Percentiles rank a stretch among this genome's conserved stretches.
Evolutionary conservation across 2,888 invertebrate genomes (phyloP).

Genomic region (Tetanocera ferruginea): DNA sequence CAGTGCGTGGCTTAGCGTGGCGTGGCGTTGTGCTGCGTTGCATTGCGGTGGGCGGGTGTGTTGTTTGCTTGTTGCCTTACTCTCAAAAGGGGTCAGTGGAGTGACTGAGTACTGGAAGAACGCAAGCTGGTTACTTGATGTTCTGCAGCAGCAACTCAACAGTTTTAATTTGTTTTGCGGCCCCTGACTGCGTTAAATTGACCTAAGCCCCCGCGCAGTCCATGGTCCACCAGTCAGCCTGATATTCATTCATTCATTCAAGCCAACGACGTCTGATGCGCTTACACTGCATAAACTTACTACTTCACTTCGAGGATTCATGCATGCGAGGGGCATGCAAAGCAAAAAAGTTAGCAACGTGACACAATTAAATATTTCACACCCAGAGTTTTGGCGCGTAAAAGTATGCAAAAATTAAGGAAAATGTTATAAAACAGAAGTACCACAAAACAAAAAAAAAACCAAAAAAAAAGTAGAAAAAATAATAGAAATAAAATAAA

Average conservation of each 20-base stretch:
- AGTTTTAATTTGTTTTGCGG: conserved; percentile 22
- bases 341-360: conserved; percentile 24
- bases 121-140: not conserved
- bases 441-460: too few relatives aligned
- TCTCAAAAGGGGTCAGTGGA: not conserved
- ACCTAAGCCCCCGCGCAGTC: not conserved
- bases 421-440: not conserved
- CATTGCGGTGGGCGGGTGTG: not conserved
- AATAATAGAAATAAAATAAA: not conserved
- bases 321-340: not conserved
- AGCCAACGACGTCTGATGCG: not conserved
- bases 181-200: conserved; percentile 5
- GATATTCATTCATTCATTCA: not conserved
- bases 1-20: too few relatives aligned
- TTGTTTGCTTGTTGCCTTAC: not conserved
- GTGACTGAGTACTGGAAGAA: not conserved
- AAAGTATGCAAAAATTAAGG: not conserved
- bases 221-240: not conserved
- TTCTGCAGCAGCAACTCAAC: not conserved
- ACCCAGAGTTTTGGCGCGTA: not conserved
- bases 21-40: too few relatives aligned
- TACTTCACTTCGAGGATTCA: not conserved
- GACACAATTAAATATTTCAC: conserved; percentile 37
- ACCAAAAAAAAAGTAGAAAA: not conserved
- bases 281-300: not conserved